Conservation (phyloP, 2,113 vertebrate species). For the Pseudopodoces humilis region DNA sequence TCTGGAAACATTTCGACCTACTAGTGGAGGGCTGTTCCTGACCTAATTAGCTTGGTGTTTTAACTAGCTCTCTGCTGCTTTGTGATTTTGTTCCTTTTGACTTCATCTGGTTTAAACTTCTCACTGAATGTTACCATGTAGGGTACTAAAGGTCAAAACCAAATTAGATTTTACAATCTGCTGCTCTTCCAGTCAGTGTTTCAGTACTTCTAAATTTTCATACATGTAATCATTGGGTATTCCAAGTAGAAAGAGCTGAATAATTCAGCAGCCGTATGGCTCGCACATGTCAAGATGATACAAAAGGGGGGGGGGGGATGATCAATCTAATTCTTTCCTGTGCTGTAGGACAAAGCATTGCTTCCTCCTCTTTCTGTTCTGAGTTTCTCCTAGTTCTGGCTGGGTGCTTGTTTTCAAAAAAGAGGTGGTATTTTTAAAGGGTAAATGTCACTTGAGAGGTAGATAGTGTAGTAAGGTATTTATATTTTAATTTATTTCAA, state of each 20-base stretch:
- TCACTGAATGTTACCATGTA: neutral
- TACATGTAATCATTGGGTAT: neutral
- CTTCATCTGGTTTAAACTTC: neutral
- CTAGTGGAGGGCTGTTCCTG: neutral
- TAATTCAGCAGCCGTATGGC: conserved; percentile 30
- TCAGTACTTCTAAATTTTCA: neutral
- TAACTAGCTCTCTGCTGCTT: neutral
- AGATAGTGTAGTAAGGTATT: neutral
- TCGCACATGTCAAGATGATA: neutral
- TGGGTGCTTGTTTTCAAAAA: neutral
- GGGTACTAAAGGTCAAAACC: neutral
- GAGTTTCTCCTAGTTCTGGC: neutral
- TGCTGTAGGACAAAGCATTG: neutral
- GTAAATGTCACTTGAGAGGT: neutral
- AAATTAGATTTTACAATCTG: neutral
- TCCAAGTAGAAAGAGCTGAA: conserved; percentile 13
- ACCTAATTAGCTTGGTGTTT: neutral
- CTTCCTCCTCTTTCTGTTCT: neutral
- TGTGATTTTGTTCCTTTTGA: conserved; percentile 1
- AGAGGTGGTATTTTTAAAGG: neutral
- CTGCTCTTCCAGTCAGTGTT: neutral
- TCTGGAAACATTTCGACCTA: conserved; percentile 12
- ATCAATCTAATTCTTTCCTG: neutral
- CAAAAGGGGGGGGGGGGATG: neutral
- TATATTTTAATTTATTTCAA: neutral